Conservation (phyloP, 2,113 vertebrate genomes). For the Ciconia stormi region DNA sequence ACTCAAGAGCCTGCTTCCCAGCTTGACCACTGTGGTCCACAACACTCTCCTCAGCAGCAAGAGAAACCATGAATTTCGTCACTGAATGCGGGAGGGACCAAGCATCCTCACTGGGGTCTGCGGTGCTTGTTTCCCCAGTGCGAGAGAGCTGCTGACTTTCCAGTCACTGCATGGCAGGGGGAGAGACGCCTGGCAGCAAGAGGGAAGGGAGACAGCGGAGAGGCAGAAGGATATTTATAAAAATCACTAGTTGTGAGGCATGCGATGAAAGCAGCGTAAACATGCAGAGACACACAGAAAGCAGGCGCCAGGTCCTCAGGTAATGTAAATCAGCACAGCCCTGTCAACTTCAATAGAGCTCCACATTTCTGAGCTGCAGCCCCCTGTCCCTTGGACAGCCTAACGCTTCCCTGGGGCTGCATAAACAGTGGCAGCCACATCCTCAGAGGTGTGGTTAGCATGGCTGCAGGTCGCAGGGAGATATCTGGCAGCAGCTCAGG, state of each 20-base stretch:
- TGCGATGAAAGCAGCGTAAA: background rate
- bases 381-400: background rate
- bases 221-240: background rate
- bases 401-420: background rate
- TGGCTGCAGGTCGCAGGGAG: background rate
- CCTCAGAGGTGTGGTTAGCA: background rate
- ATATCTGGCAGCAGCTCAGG: background rate
- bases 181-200: background rate
- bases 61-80: background rate
- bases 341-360: background rate
- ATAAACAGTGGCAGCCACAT: background rate
- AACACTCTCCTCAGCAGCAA: background rate
- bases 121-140: fast-evolving
- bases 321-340: conserved; percentile 22
- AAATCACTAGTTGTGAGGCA: background rate
- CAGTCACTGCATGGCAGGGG: background rate
- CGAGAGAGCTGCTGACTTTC: background rate
- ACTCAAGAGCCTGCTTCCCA: fast-evolving
- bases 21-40: fast-evolving
- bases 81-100: background rate
- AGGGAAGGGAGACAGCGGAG: background rate
- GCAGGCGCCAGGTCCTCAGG: background rate
- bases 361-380: background rate
- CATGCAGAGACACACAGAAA: background rate
- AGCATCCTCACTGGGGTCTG: background rate